Evolutionary conservation across 1,140 invertebrate species (phyloP).

Genomic region (Drosophila ohnishii): DNA sequence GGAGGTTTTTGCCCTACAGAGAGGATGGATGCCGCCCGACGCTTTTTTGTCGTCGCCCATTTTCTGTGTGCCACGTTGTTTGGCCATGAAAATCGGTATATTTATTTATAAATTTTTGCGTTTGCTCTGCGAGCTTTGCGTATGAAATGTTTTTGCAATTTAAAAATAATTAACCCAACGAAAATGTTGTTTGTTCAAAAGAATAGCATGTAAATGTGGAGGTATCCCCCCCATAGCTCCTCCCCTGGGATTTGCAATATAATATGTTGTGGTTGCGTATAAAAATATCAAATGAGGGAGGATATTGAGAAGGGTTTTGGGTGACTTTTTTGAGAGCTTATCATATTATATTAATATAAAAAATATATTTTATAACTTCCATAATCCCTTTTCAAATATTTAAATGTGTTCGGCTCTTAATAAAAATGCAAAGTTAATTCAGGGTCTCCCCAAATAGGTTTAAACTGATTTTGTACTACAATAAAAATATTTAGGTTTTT

Average conservation of each 20-base stretch:
- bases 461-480: too few relatives aligned
- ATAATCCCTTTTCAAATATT: not conserved
- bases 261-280: slow-evolving; percentile 18
- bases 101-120: slow-evolving; percentile 64
- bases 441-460: not conserved
- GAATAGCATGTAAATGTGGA: slow-evolving; percentile 19
- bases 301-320: not conserved
- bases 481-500: slow-evolving; percentile 11
- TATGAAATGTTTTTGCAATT: slow-evolving; percentile 53
- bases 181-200: slow-evolving; percentile 27
- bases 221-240: not conserved
- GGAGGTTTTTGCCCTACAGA: slow-evolving; percentile 42
- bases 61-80: slow-evolving; percentile 36
- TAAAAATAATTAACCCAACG: slow-evolving; percentile 56
- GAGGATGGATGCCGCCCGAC: slow-evolving; percentile 14
- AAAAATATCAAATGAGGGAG: slow-evolving; percentile 1
- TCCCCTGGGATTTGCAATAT: slow-evolving; percentile 5
- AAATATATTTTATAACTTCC: not conserved
- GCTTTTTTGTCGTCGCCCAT: slow-evolving; percentile 44
- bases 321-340: not conserved
- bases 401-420: not conserved
- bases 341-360: not conserved
- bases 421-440: not conserved
- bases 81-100: slow-evolving; percentile 75
- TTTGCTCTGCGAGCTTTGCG: slow-evolving; percentile 34